These are phyloP conservation scores for Drosophila rufa DNA, from an alignment of 1,140 invertebrate species.

Conservation along the genomic window DNA sequence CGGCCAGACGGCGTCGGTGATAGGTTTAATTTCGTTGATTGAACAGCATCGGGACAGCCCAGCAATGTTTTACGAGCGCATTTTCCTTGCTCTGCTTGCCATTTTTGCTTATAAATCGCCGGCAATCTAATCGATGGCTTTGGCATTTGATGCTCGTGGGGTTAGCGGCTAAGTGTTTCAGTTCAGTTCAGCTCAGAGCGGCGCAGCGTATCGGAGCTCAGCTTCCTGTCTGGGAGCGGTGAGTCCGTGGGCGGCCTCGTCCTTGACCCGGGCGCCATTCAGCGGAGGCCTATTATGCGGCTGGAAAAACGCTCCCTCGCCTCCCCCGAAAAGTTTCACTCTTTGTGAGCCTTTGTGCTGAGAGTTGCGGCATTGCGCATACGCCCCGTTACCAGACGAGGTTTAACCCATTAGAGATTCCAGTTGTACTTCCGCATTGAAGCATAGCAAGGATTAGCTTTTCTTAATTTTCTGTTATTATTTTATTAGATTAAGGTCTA, in stretches of 20 bases:
- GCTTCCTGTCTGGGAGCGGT: constrained; percentile 39
- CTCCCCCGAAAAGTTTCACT: constrained; percentile 22
- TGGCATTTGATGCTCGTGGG: constrained; percentile 65
- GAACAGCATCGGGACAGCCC: constrained; percentile 13
- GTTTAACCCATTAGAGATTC: constrained; percentile 16
- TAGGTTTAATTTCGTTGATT: constrained; percentile 62
- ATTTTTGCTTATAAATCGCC: constrained; percentile 49
- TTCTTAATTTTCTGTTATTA: not conserved
- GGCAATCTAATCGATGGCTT: constrained; percentile 67
- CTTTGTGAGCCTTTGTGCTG: constrained; percentile 28
- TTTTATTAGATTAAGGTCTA: too few relatives aligned
- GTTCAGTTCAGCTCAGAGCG: not conserved
- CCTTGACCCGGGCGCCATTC: constrained; percentile 61
- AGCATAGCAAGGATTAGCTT: not conserved
- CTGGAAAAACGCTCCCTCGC: constrained; percentile 1
- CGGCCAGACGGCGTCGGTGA: constrained; percentile 45
- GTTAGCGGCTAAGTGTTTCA: constrained; percentile 49
- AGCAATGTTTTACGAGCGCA: constrained; percentile 30
- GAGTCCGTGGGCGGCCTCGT: constrained; percentile 22
- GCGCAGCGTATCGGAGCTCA: not conserved
- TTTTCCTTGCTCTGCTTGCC: not conserved
- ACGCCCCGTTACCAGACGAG: constrained; percentile 38
- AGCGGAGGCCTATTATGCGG: constrained; percentile 37
- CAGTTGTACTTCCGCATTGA: constrained; percentile 1
- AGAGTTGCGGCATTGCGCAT: constrained; percentile 43